Percentiles rank a stretch among this genome's conserved stretches.
These are phyloP conservation scores for Clangula hyemalis DNA, from an alignment of 2,797 vertebrate genomes.

Conservation along the genomic window DNA sequence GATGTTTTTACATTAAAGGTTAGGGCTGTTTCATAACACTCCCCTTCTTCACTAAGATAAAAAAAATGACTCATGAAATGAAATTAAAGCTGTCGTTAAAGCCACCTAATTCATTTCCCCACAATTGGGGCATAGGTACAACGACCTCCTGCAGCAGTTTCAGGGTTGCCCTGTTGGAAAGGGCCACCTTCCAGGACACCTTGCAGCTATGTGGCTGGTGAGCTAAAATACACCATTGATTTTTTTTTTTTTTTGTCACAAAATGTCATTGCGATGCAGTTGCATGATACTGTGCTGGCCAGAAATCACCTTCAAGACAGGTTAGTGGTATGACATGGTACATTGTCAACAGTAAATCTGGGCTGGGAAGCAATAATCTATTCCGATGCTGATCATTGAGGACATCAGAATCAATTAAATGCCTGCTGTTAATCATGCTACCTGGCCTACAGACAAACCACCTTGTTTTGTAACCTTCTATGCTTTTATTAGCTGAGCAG, in stretches of 20 bases:
- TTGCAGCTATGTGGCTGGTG: not conserved
- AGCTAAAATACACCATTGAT: not conserved
- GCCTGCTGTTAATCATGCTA: conserved; percentile 33
- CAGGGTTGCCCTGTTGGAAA: not conserved
- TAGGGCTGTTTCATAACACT: not conserved
- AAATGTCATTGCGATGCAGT: conserved; percentile 9
- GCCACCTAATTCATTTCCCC: not conserved
- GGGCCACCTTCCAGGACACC: not conserved
- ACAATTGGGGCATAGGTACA: not conserved
- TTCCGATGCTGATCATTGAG: not conserved
- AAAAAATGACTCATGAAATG: not conserved
- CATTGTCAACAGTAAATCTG: conserved; percentile 33
- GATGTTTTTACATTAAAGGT: not conserved
- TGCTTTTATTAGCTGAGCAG: not conserved
- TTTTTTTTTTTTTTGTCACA: not conserved
- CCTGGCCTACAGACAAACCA: conserved; percentile 13
- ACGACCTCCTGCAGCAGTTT: not conserved
- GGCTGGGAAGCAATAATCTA: conserved; percentile 14
- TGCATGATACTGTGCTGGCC: not conserved
- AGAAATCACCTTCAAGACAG: conserved; percentile 57
- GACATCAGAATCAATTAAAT: conserved; percentile 52
- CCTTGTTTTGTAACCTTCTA: conserved; percentile 22
- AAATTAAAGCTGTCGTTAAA: not conserved
- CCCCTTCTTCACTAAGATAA: not conserved
- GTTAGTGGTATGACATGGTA: conserved; percentile 19